Evolutionary conservation across 2,888 invertebrate genomes (phyloP), one percentile per base, ranked within the genome.

Genomic region (Synergus laeviventris): DNA sequence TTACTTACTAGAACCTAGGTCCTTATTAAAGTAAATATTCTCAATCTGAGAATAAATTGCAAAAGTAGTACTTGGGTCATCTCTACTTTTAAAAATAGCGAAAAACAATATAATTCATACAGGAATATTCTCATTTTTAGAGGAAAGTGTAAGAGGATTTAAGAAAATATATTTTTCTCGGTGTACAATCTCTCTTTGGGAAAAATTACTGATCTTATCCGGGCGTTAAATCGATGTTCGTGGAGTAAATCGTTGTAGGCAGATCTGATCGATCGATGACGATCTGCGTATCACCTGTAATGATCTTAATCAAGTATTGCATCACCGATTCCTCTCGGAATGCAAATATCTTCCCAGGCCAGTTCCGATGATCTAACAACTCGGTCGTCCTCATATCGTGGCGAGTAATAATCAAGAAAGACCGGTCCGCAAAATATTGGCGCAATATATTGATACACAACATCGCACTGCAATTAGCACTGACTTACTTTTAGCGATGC

Each of bases 301-400:
- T 45, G 66, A 66, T 66, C 45, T 66, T 66, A 66, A 66, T 66
- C 66, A 45, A 42, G 8, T n/a, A 16, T 66, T 66, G 45, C 66
- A 66, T 66, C 66, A 66, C n/a, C 31, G 66, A 66, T 66, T 24
- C 66, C 31, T 66, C 45, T 45, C 42, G 14, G 31, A 45, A 66
- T 66, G 66, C 42, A 66, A 66, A 66, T 66, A 66, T 45, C n/a
- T 66, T 45, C 66, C 66, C 66, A 66, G 66, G 66, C 66, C 45
- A 66, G 64, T 39, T 42, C 64, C 21, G 42, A 42, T 66, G 66
- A 66, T 66, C 66, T 66, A 66, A 66, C 42, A 66, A 66, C 42
- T 66, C 66, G 66, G 45, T 66, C 45, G 66, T 66, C 66, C 66
- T 66, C 24, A 16, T n/a, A n/a, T 45, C 24, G 16, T 5, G 2